Evolutionary conservation across 2,113 vertebrate genomes (phyloP).

Genomic region (Calonectris borealis): DNA sequence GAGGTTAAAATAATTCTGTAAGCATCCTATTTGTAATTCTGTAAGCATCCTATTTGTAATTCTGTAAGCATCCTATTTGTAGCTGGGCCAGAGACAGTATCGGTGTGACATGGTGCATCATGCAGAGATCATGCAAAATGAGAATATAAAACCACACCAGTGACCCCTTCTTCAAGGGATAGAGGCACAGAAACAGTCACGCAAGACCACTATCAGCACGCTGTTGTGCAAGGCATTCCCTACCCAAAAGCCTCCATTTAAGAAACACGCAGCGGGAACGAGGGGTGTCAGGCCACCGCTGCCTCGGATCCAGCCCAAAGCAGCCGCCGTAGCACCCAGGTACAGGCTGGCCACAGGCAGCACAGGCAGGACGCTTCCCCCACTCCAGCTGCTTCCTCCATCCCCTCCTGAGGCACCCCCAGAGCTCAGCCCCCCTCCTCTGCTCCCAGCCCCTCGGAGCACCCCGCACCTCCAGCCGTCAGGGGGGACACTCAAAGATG

Average conservation of each 20-base stretch:
- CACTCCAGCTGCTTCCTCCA: background rate
- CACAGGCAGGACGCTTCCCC: background rate
- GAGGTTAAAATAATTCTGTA: background rate
- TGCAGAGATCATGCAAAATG: background rate
- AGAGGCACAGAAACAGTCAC: background rate
- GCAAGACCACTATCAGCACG: background rate
- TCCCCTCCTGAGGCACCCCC: too few relatives aligned
- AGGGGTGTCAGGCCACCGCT: too few relatives aligned
- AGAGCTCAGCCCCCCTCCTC: background rate
- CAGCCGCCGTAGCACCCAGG: background rate
- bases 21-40: background rate
- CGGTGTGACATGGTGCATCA: accelerated
- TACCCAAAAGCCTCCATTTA: background rate
- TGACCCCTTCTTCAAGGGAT: background rate
- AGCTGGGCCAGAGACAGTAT: background rate
- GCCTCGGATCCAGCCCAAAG: background rate
- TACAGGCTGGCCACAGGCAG: background rate
- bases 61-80: background rate
- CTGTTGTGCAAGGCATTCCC: background rate
- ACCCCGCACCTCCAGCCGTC: background rate
- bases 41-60: background rate
- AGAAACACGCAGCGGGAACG: accelerated
- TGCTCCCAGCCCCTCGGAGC: background rate
- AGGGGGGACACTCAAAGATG: background rate
- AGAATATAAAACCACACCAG: background rate